These are phyloP conservation scores for Agrilus planipennis DNA, from an alignment of 1,140 invertebrate genomes.

Conservation along the genomic window DNA sequence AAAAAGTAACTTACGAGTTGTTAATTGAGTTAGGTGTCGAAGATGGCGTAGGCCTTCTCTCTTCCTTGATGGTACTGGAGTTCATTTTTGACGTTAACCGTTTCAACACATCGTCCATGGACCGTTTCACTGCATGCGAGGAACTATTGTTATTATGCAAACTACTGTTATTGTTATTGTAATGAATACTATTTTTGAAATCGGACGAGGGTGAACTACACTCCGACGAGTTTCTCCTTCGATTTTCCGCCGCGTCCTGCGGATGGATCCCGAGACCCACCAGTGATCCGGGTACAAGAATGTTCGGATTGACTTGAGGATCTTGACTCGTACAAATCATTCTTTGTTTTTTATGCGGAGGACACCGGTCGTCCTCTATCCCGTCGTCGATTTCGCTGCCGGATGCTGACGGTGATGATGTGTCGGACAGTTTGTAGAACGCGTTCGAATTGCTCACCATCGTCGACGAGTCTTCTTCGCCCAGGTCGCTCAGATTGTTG, in stretches of 20 bases:
- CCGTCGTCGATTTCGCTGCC: slow-evolving; percentile 45
- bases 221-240: slow-evolving; percentile 49
- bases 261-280: slow-evolving; percentile 37
- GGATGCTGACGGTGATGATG: slow-evolving; percentile 40
- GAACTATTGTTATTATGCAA: slow-evolving; percentile 39
- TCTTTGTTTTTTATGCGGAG: slow-evolving; percentile 28
- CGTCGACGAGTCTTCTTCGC: slow-evolving; percentile 34
- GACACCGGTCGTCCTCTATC: slow-evolving; percentile 38
- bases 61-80: slow-evolving; percentile 51
- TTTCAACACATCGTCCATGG: slow-evolving; percentile 82
- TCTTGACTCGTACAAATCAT: slow-evolving; percentile 18
- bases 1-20: slow-evolving; percentile 27
- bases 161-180: slow-evolving; percentile 40
- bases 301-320: slow-evolving; percentile 4
- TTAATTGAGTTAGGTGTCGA: slow-evolving; percentile 39
- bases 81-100: slow-evolving; percentile 69
- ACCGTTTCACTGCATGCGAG: slow-evolving; percentile 44
- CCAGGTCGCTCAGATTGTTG: slow-evolving; percentile 33
- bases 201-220: slow-evolving; percentile 54
- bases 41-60: slow-evolving; percentile 51
- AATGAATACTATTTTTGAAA: slow-evolving; percentile 38
- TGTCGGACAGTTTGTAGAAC: slow-evolving; percentile 44
- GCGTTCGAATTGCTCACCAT: slow-evolving; percentile 33
- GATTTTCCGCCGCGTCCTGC: slow-evolving; percentile 33
- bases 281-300: slow-evolving; percentile 8